A percentile compares a stretch with the other conserved stretches of the same genome.
These are phyloP conservation scores for Hypercompe scribonia DNA, from an alignment of 2,888 invertebrate genomes.

Conservation along the genomic window DNA sequence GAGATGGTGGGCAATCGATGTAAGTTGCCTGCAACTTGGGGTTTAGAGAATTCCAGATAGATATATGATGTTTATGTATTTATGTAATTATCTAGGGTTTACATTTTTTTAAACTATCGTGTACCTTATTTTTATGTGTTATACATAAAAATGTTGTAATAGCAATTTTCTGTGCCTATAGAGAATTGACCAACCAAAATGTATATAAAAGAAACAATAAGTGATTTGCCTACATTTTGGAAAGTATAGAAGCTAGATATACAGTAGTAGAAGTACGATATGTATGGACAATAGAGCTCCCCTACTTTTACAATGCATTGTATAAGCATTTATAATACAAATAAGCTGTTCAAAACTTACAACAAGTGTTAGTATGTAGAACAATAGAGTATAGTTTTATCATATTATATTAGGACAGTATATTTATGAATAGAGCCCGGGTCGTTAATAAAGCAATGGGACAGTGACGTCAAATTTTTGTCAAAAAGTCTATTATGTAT, in stretches of 20 bases:
- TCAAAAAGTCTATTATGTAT: constrained; percentile 56
- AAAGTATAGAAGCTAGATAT: too few species aligned
- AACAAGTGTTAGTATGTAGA: too few species aligned
- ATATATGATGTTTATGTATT: background rate
- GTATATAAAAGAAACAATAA: background rate
- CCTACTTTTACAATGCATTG: background rate
- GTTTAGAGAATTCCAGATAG: background rate
- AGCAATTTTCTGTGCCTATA: too few species aligned
- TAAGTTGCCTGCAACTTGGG: background rate
- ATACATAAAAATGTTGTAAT: too few species aligned
- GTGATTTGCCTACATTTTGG: background rate
- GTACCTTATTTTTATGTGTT: too few species aligned
- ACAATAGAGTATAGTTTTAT: too few species aligned
- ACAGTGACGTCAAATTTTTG: constrained; percentile 58
- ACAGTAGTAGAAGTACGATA: background rate
- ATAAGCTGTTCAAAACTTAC: too few species aligned
- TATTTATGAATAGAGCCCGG: constrained; percentile 39
- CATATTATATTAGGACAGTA: constrained; percentile 12
- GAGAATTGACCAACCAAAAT: background rate
- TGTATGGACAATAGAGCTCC: too few species aligned
- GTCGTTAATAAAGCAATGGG: constrained; percentile 61
- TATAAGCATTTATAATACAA: background rate
- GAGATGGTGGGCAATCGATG: background rate
- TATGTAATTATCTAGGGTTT: too few species aligned
- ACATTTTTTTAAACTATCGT: too few species aligned